Conservation (phyloP, 1,140 invertebrate species). For the Zaprionus davidi region DNA sequence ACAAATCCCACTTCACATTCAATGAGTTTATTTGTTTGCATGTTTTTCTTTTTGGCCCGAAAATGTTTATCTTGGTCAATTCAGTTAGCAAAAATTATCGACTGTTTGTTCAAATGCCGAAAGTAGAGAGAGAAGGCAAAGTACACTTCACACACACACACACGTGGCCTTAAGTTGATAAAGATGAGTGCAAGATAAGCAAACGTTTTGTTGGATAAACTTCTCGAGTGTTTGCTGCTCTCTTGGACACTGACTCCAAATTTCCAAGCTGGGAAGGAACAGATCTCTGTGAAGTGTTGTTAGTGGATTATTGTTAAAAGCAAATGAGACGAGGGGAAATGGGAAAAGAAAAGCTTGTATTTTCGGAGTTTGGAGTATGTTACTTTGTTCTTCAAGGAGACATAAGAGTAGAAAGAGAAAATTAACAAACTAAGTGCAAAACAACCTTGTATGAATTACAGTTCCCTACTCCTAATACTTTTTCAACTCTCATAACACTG, state of each 20-base stretch:
- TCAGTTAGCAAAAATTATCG: slow-evolving; percentile 78
- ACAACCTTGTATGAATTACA: background rate
- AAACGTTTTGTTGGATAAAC: slow-evolving; percentile 55
- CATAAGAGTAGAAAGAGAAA: background rate
- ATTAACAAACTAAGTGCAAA: background rate
- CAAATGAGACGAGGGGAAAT: background rate
- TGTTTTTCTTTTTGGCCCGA: slow-evolving; percentile 48
- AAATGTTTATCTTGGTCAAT: slow-evolving; percentile 69
- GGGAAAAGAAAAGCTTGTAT: slow-evolving; percentile 8
- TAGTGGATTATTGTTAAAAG: slow-evolving; percentile 30
- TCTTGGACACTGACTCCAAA: slow-evolving; percentile 31
- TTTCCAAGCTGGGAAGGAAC: background rate
- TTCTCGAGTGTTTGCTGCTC: slow-evolving; percentile 50
- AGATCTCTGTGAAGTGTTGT: slow-evolving; percentile 33
- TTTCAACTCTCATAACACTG: background rate
- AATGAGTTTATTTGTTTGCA: slow-evolving; percentile 72
- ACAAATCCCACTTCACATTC: slow-evolving; percentile 36
- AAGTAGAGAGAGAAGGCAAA: slow-evolving; percentile 35
- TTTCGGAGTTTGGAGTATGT: background rate
- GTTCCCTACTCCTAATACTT: background rate
- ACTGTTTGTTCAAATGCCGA: slow-evolving; percentile 53
- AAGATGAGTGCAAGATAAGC: slow-evolving; percentile 59
- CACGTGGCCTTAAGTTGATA: slow-evolving; percentile 32
- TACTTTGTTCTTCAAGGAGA: background rate
- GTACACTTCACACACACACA: slow-evolving; percentile 21